Conservation (phyloP, 2,113 vertebrate genomes). For the Stomatorhinus ivindoensis region DNA sequence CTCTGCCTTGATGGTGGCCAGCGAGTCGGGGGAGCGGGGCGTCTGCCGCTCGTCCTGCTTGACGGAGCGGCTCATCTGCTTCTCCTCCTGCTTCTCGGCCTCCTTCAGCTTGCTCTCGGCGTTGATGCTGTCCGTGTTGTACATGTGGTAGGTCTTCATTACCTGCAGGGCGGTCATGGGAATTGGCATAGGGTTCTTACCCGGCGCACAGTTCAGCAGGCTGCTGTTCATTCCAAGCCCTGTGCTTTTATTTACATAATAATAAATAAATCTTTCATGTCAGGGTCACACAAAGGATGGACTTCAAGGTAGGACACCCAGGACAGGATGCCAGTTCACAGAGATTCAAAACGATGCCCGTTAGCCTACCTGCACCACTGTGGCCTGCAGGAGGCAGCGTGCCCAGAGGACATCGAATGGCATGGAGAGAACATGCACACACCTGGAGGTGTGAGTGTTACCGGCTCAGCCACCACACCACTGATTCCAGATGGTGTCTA, state of each 20-base stretch:
- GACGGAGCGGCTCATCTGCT: slow-evolving; percentile 89
- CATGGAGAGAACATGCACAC: neutral
- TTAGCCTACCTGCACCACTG: neutral
- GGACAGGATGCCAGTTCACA: neutral
- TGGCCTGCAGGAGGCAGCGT: neutral
- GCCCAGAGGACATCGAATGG: neutral
- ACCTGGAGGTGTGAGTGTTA: neutral
- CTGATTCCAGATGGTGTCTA: neutral
- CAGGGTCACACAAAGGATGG: neutral
- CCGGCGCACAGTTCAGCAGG: neutral
- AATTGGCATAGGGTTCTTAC: neutral
- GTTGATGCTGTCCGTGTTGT: slow-evolving; percentile 95
- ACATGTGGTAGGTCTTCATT: slow-evolving; percentile 99
- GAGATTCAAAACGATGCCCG: neutral
- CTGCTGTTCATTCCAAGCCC: neutral
- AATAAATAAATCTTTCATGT: neutral
- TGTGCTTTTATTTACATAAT: neutral
- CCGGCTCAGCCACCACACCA: neutral
- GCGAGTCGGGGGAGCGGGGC: slow-evolving; percentile 85
- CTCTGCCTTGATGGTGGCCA: slow-evolving; percentile 75
- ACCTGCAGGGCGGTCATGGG: slow-evolving; percentile 62
- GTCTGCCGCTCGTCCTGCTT: slow-evolving; percentile 87
- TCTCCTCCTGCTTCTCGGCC: slow-evolving; percentile 97
- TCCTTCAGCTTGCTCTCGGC: slow-evolving; percentile 98
- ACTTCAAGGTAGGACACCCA: neutral